A percentile compares a stretch with the other conserved stretches of the same genome.
Evolutionary conservation across 2,113 vertebrate genomes (phyloP).

Genomic region (Pheucticus melanocephalus): DNA sequence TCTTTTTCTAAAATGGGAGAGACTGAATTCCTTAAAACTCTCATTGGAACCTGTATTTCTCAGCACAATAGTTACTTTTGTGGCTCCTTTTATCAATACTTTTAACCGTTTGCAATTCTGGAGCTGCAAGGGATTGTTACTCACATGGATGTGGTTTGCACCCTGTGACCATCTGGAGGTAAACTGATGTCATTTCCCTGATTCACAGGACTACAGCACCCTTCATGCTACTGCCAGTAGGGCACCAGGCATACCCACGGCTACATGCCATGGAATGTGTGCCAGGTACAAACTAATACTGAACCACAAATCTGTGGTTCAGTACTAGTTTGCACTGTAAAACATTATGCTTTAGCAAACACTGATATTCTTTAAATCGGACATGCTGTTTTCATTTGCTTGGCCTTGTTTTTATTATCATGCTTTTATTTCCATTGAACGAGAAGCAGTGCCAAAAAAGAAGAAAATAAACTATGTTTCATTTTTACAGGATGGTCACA

Average conservation of each 20-base stretch:
- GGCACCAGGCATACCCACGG: background rate
- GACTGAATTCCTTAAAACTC: background rate
- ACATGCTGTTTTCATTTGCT: background rate
- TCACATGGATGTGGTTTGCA: background rate
- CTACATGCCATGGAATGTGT: too few relatives aligned
- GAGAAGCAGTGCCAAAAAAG: background rate
- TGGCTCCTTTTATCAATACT: background rate
- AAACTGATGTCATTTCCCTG: background rate
- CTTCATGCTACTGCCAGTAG: background rate
- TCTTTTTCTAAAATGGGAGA: background rate
- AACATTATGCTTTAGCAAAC: background rate
- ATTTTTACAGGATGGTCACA: background rate
- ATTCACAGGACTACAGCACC: background rate
- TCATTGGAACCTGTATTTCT: background rate
- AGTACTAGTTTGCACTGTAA: background rate
- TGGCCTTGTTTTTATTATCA: background rate
- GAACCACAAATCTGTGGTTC: background rate
- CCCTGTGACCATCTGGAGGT: background rate
- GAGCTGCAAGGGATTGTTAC: background rate
- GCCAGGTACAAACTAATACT: background rate
- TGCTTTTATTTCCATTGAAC: background rate
- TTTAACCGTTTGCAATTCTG: background rate
- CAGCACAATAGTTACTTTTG: background rate
- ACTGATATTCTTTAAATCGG: background rate
- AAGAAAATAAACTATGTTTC: background rate